Evolutionary conservation across 2,113 vertebrate genomes (phyloP).

Genomic region (Megaceryle maxima): DNA sequence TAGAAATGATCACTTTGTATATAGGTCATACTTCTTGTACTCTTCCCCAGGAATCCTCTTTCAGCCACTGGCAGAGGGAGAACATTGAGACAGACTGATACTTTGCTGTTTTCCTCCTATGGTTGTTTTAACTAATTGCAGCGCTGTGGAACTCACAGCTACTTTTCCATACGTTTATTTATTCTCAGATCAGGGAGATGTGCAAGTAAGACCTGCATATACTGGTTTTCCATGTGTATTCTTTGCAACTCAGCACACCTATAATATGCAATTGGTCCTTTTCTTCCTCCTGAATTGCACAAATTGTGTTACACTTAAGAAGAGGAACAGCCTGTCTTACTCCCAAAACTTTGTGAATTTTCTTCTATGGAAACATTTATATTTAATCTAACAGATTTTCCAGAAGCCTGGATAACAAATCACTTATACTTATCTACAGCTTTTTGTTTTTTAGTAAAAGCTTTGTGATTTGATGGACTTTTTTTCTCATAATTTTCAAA

Average conservation of each 20-base stretch:
- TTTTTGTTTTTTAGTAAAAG: not conserved
- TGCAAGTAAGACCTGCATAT: rapidly evolving
- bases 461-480: not conserved
- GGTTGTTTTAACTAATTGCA: not conserved
- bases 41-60: not conserved
- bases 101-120: not conserved
- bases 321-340: not conserved
- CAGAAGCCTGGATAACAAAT: not conserved
- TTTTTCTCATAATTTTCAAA: not conserved
- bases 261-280: not conserved
- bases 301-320: not conserved
- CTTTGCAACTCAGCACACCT: not conserved
- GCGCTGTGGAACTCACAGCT: not conserved
- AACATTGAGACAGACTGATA: not conserved
- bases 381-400: not conserved
- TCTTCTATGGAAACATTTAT: not conserved
- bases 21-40: not conserved
- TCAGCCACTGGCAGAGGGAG: not conserved
- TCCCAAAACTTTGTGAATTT: not conserved
- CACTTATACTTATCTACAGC: not conserved
- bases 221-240: not conserved
- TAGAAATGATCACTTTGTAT: not conserved
- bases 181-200: not conserved
- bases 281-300: not conserved
- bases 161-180: not conserved